A percentile compares a stretch with the other conserved stretches of the same genome.
phyloP scores from a whole-genome alignment of 2,113 vertebrate genomes.

The Piaya cayana region DNA sequence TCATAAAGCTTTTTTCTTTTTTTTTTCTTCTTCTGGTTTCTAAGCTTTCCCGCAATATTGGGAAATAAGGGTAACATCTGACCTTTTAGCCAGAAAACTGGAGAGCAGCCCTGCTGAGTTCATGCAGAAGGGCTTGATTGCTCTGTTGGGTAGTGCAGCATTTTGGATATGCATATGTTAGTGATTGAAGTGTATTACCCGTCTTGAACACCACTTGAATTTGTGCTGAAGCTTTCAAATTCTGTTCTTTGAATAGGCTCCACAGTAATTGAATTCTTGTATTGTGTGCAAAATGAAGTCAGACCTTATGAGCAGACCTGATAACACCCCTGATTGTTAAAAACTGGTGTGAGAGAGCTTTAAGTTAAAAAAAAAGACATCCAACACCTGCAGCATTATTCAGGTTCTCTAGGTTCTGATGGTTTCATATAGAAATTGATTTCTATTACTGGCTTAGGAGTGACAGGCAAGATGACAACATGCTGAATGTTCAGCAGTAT shows the following conservation, averaged over 20 bases:
- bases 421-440: slow-evolving; percentile 41
- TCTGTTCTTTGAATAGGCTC: slow-evolving; percentile 20
- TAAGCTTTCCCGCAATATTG: not conserved
- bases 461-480: slow-evolving; percentile 15
- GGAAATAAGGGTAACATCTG: slow-evolving; percentile 24
- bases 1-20: not conserved
- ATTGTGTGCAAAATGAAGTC: not conserved
- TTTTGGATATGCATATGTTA: slow-evolving; percentile 53
- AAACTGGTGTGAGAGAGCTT: slow-evolving; percentile 8
- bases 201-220: slow-evolving; percentile 36
- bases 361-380: not conserved
- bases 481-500: not conserved
- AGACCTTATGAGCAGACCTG: not conserved
- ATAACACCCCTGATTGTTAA: slow-evolving; percentile 15
- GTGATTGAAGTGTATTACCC: not conserved
- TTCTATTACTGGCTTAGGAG: slow-evolving; percentile 29
- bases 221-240: slow-evolving; percentile 24
- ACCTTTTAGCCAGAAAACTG: slow-evolving; percentile 35
- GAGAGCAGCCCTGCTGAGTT: slow-evolving; percentile 3
- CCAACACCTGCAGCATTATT: slow-evolving; percentile 21
- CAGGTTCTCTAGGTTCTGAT: not conserved
- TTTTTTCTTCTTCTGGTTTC: not conserved
- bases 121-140: slow-evolving; percentile 2
- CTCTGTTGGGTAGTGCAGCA: not conserved
- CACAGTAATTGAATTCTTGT: slow-evolving; percentile 36